Conservation (phyloP, 2,888 invertebrate species). For the Carcina quercana region DNA sequence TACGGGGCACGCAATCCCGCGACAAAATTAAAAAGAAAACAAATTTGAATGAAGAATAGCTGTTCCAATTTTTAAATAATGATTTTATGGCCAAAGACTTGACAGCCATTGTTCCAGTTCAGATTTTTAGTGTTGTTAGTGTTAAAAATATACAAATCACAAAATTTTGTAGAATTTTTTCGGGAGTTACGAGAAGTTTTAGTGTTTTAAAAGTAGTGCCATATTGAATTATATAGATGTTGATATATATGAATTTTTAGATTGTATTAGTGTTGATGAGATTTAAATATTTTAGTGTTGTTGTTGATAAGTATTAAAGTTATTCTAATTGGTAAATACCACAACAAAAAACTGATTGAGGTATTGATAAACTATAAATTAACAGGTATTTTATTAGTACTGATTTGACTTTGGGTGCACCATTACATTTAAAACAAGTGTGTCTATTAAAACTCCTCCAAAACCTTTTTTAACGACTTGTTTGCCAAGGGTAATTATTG, state of each 20-base stretch:
- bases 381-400: too few species aligned
- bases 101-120: too few species aligned
- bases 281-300: constrained; percentile 5
- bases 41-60: constrained; percentile 5
- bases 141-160: constrained; percentile 3
- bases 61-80: constrained; percentile 4
- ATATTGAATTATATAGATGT: constrained; percentile 5
- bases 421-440: neutral
- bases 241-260: constrained; percentile 8
- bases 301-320: too few species aligned
- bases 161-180: constrained; percentile 14
- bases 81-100: too few species aligned
- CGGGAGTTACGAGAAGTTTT: constrained; percentile 2
- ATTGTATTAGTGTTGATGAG: constrained; percentile 2
- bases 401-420: constrained; percentile 2
- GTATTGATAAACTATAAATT: too few species aligned
- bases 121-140: constrained; percentile 5
- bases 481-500: too few species aligned
- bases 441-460: too few species aligned
- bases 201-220: neutral
- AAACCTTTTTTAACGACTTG: too few species aligned
- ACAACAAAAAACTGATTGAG: too few species aligned
- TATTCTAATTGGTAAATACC: too few species aligned
- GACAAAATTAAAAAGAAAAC: constrained; percentile 7
- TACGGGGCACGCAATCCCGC: constrained; percentile 4